Conservation (phyloP, 2,888 invertebrate genomes). For the Aethes cnicana region DNA sequence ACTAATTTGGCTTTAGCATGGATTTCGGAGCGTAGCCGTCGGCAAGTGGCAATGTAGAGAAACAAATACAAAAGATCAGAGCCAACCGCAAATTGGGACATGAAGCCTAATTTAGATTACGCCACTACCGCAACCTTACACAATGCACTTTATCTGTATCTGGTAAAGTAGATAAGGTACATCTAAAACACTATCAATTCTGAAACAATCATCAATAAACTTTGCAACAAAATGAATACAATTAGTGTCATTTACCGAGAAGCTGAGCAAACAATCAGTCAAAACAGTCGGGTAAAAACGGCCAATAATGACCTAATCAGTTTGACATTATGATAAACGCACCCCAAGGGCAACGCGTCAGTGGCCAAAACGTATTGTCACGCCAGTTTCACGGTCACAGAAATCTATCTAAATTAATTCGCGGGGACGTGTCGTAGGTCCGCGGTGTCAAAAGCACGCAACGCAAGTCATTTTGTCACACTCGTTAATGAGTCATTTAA, state of each 20-base stretch:
- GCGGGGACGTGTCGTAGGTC: conserved; percentile 38
- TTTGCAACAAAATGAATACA: conserved; percentile 1
- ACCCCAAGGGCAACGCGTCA: conserved; percentile 39
- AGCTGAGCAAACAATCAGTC: neutral
- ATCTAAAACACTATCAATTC: neutral
- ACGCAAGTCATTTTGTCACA: neutral
- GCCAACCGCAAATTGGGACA: conserved; percentile 31
- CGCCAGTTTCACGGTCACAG: conserved; percentile 48
- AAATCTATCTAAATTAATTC: conserved; percentile 29
- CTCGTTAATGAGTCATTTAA: neutral
- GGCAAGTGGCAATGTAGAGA: conserved; percentile 2
- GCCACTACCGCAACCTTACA: conserved; percentile 46
- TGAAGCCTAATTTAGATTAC: conserved; percentile 42
- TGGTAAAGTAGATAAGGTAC: too few relatives aligned
- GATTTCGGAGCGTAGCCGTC: conserved; percentile 7
- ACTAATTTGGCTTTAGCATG: conserved; percentile 25
- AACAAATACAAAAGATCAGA: conserved; percentile 22
- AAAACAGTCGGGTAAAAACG: conserved; percentile 13
- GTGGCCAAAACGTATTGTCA: conserved; percentile 35
- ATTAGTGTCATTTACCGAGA: conserved; percentile 13
- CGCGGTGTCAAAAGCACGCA: conserved; percentile 24
- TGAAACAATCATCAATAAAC: neutral
- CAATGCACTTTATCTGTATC: conserved; percentile 51
- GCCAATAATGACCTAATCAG: conserved; percentile 37
- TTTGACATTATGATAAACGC: conserved; percentile 34